Percentiles rank a stretch among this genome's conserved stretches.
These are phyloP conservation scores for Spicauda simplicius DNA, from an alignment of 2,888 invertebrate genomes.

Conservation along the genomic window DNA sequence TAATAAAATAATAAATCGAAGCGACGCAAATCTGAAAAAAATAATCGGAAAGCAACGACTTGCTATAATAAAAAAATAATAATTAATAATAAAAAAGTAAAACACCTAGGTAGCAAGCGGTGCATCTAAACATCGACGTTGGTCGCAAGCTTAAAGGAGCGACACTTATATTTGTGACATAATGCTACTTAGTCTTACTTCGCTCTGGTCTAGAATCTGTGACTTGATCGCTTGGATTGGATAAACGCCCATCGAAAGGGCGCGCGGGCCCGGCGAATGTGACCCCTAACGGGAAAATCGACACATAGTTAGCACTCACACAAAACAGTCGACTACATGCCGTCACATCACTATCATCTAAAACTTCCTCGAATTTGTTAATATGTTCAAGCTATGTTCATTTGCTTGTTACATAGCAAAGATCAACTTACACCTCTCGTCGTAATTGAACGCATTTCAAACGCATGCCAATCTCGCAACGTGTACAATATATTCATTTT, in stretches of 20 bases:
- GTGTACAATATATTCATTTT: conserved; percentile 44
- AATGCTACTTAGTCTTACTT: conserved; percentile 91
- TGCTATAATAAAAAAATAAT: conserved; percentile 43
- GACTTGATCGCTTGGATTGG: conserved; percentile 95
- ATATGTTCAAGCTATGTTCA: conserved; percentile 65
- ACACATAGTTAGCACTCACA: conserved; percentile 86
- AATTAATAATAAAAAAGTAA: conserved; percentile 47
- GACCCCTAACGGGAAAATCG: conserved; percentile 90
- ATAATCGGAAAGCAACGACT: conserved; percentile 43
- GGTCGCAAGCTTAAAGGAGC: conserved; percentile 77
- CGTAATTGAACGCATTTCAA: conserved; percentile 6
- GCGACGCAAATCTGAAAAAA: conserved; percentile 46
- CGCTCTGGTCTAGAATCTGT: conserved; percentile 93
- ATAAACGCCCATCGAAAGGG: conserved; percentile 95
- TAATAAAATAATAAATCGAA: conserved; percentile 43
- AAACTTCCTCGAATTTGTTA: conserved; percentile 58
- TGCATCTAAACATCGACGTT: conserved; percentile 83
- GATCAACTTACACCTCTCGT: conserved; percentile 53
- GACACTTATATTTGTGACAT: conserved; percentile 65
- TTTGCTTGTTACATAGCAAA: conserved; percentile 52
- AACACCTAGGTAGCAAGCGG: conserved; percentile 83
- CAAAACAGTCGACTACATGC: conserved; percentile 79
- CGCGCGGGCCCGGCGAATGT: conserved; percentile 96
- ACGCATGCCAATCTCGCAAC: conserved; percentile 60
- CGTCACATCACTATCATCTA: conserved; percentile 63